A percentile compares a stretch with the other conserved stretches of the same genome.
phyloP scores from a whole-genome alignment of 2,888 invertebrate genomes.

The Phragmatobia fuliginosa region DNA sequence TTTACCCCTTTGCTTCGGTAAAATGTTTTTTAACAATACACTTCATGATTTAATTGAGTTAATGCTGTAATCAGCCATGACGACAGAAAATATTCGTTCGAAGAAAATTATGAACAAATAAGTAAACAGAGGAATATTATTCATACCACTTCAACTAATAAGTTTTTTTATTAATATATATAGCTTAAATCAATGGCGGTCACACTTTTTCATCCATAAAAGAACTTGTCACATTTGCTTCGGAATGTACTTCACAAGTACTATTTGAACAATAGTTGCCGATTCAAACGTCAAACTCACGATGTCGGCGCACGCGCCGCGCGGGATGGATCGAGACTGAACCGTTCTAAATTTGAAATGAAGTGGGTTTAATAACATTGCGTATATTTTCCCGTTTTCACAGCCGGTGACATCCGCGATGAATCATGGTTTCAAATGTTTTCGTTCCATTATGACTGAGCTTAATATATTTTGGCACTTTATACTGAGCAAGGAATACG shows the following conservation, averaged over 20 bases:
- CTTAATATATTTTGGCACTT: constrained; percentile 45
- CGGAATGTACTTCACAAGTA: constrained; percentile 29
- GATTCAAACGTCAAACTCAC: constrained; percentile 57
- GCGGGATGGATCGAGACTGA: constrained; percentile 75
- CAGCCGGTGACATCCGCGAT: constrained; percentile 67
- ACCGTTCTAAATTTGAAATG: constrained; percentile 82
- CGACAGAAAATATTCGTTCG: neutral
- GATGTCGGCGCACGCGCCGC: constrained; percentile 73
- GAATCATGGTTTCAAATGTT: constrained; percentile 70
- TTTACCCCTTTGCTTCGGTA: neutral
- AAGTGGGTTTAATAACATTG: constrained; percentile 83
- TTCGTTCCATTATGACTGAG: constrained; percentile 36
- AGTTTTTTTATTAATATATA: neutral
- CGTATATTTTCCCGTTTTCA: constrained; percentile 81
- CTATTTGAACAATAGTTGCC: constrained; percentile 49
- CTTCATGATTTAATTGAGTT: no score
- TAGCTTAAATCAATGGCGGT: neutral
- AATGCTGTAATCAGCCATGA: neutral
- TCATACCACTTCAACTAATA: constrained; percentile 4
- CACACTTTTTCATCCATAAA: constrained; percentile 26
- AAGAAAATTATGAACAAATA: neutral
- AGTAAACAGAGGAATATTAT: neutral
- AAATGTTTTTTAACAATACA: neutral
- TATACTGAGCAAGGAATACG: constrained; percentile 27
- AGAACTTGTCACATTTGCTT: constrained; percentile 38